These are phyloP conservation scores for Heliconius erato DNA, from an alignment of 2,888 invertebrate species.

Conservation along the genomic window DNA sequence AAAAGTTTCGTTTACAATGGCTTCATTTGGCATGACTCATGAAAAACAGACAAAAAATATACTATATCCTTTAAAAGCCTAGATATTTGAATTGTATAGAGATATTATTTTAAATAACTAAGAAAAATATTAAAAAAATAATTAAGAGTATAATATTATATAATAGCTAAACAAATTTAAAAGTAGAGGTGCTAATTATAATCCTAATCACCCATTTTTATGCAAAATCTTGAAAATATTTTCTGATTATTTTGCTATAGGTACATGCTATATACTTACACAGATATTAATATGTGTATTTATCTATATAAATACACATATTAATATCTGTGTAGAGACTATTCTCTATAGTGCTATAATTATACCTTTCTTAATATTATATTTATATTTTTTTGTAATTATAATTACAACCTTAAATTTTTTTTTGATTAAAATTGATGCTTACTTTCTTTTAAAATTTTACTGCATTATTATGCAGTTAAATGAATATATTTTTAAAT, in stretches of 20 bases:
- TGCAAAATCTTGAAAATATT: background rate
- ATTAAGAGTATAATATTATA: background rate
- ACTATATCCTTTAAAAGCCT: constrained; percentile 46
- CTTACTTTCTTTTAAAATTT: background rate
- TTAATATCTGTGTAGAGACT: no score
- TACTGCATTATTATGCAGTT: background rate
- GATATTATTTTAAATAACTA: background rate
- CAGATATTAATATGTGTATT: no score
- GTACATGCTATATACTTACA: no score
- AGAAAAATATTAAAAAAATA: background rate
- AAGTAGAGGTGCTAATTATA: background rate
- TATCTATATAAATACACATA: no score
- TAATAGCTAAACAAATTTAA: constrained; percentile 7
- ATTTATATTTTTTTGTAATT: no score
- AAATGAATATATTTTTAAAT: background rate
- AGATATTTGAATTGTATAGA: background rate
- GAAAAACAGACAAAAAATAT: constrained; percentile 58
- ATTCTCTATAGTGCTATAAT: no score
- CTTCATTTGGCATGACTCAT: constrained; percentile 63
- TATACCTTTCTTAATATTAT: no score
- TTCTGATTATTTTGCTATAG: background rate
- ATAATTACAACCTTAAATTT: no score
- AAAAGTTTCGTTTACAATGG: constrained; percentile 54
- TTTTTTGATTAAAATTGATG: background rate
- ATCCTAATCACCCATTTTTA: background rate